Conservation (phyloP, 2,888 invertebrate species). For the Ormyrus thymus region DNA sequence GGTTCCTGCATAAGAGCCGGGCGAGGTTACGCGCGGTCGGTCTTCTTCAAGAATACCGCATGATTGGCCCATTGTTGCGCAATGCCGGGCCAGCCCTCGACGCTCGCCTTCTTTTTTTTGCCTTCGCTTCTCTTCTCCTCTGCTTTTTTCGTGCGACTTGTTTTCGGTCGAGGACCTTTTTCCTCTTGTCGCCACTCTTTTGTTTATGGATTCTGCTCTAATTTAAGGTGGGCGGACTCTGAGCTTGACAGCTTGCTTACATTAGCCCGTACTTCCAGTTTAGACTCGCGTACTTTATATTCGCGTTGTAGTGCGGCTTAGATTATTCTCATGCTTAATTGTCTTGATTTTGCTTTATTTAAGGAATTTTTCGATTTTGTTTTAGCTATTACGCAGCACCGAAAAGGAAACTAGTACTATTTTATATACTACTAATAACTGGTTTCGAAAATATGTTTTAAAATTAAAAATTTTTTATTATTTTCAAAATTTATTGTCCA, state of each 20-base stretch:
- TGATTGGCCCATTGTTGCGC: constrained; percentile 33
- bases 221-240: constrained; percentile 28
- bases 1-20: constrained; percentile 64
- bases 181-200: constrained; percentile 10
- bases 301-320: background rate
- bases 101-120: background rate
- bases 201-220: constrained; percentile 32
- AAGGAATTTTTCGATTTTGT: background rate
- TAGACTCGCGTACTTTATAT: background rate
- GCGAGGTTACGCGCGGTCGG: constrained; percentile 45
- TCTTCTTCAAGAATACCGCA: constrained; percentile 18
- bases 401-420: no score
- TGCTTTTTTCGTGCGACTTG: background rate
- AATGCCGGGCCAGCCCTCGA: background rate
- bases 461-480: no score
- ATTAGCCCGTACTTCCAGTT: constrained; percentile 33
- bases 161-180: background rate
- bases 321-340: background rate
- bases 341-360: constrained; percentile 7
- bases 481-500: no score
- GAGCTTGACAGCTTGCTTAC: constrained; percentile 9
- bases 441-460: no score
- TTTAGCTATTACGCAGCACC: background rate
- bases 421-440: no score
- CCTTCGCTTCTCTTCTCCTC: background rate